A percentile compares a stretch with the other conserved stretches of the same genome.
phyloP scores from a whole-genome alignment of 2,797 vertebrate genomes.

The Chelon labrosus region DNA sequence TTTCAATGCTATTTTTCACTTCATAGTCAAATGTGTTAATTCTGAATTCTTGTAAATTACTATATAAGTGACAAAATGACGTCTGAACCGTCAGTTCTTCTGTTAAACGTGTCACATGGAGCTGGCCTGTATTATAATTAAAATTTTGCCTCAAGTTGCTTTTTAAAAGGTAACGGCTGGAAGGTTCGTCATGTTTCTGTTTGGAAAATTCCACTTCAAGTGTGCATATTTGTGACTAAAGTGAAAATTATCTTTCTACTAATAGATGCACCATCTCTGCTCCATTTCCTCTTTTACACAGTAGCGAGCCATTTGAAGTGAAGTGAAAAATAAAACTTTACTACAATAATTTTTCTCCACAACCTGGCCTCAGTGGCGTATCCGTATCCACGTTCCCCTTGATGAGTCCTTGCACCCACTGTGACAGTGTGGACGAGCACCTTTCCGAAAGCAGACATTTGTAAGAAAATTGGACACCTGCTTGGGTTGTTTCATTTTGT shows the following conservation, averaged over 20 bases:
- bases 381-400: background rate
- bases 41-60: background rate
- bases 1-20: background rate
- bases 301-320: background rate
- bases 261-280: background rate
- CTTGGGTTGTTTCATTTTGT: constrained; percentile 48
- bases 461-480: constrained; percentile 7
- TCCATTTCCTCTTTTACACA: background rate
- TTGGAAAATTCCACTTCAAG: background rate
- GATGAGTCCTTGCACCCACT: constrained; percentile 20
- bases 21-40: background rate
- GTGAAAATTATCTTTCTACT: background rate
- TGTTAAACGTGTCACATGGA: background rate
- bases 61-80: background rate
- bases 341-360: background rate
- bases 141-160: background rate
- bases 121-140: background rate
- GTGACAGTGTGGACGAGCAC: constrained; percentile 32
- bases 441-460: constrained; percentile 23
- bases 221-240: background rate
- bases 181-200: constrained; percentile 3
- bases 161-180: background rate
- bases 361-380: constrained; percentile 11
- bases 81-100: background rate
- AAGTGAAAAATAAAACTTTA: background rate